A percentile compares a stretch with the other conserved stretches of the same genome.
Conservation (phyloP, 2,113 vertebrate species). For the Ammospiza nelsoni region DNA sequence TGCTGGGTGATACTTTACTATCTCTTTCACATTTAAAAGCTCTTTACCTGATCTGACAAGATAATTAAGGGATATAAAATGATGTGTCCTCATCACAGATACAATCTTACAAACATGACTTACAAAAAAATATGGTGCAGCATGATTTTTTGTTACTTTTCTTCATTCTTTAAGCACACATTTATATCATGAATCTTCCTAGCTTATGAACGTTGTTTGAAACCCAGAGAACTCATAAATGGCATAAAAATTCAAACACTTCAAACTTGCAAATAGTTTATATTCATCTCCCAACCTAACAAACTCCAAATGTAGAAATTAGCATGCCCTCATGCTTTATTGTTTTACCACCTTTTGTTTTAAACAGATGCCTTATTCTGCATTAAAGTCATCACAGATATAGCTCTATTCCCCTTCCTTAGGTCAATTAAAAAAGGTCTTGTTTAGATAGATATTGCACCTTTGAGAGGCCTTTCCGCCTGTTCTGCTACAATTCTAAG, state of each 20-base stretch:
- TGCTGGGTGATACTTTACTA: neutral
- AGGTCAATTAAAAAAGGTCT: neutral
- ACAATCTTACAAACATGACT: neutral
- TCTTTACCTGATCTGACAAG: neutral
- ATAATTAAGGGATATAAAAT: neutral
- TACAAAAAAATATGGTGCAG: neutral
- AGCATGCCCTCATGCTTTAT: neutral
- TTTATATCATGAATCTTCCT: neutral
- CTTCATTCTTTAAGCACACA: neutral
- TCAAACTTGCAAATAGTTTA: neutral
- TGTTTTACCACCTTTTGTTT: neutral
- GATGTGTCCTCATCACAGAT: neutral
- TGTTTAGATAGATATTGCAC: neutral
- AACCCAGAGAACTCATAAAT: neutral
- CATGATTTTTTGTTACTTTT: neutral
- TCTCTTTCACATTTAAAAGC: neutral
- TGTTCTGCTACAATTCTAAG: neutral
- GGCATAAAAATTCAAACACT: neutral
- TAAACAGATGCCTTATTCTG: neutral
- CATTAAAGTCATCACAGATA: neutral
- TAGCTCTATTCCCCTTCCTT: neutral
- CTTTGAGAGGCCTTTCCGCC: neutral
- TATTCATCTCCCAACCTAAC: neutral
- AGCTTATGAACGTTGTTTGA: neutral
- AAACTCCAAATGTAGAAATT: neutral